Evolutionary conservation across 2,797 vertebrate species (phyloP), one percentile per base, ranked within the genome.

Genomic region (Luscinia luscinia): DNA sequence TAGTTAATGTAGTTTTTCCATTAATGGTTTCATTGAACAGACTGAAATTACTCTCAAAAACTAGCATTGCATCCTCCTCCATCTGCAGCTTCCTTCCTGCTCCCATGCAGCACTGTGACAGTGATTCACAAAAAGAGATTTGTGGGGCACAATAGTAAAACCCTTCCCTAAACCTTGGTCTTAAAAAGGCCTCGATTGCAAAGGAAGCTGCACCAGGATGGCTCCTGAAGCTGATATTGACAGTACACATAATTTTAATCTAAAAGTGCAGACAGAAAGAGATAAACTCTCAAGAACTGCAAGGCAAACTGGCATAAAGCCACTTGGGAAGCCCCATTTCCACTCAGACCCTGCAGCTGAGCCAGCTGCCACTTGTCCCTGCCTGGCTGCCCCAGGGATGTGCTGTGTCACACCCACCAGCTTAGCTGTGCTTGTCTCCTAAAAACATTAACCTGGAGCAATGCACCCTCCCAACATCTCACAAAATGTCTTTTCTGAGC

Each of bases 321-420:
- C 28, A 5, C 13, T 15, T 45, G 62, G 40, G 28, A 9, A 62
- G 13, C 3, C 28, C 5, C 26, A 1, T 9, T 24, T 9, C 14
- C 67, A 46, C n/a, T 7, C 32, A 34, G 72, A 11, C 9, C 6
- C 48, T 57, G 18, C 26, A 36, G 34, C 15, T 77, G 12, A 12
- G 15, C 17, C 24, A 26, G 17, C 2, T 52, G 15, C 9, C 52
- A 3, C 52, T 38, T 43, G 38, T 19, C 55, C 13, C 40, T 34
- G 36, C 26, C 48, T 32, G 18, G 26, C 2, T 43, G 24, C 23
- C 45, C 21, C 18, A 43, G 54, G 34, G 30, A 17, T 0, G 5
- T 1, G 32, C 32, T 24, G 16, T 28, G 5, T 22, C 2, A 0
- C 3, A 6, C 19, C 36, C 32, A 14, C 17, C 0, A 57, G 18